A percentile compares a stretch with the other conserved stretches of the same genome.
Evolutionary conservation across 2,888 invertebrate species (phyloP).

Genomic region (Flexamia atlantica): DNA sequence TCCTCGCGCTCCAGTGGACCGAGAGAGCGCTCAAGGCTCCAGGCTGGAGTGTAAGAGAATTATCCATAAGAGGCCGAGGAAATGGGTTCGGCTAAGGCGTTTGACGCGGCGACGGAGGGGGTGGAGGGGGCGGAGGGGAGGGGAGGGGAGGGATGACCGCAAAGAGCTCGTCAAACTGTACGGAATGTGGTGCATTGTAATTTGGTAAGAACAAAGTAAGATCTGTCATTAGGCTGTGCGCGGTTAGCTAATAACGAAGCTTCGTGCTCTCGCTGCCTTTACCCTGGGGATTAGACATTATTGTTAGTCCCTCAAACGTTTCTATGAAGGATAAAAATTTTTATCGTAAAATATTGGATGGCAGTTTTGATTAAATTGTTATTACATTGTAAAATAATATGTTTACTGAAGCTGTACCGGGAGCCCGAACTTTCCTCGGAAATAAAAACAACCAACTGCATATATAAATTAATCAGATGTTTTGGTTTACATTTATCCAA

Average conservation of each 20-base stretch:
- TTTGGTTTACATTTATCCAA: no score
- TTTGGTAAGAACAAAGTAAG: constrained; percentile 57
- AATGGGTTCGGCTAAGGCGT: constrained; percentile 17
- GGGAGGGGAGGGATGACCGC: constrained; percentile 33
- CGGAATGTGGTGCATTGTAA: constrained; percentile 53
- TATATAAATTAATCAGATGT: no score
- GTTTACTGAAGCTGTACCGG: no score
- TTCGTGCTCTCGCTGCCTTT: no score
- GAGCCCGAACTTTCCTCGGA: no score
- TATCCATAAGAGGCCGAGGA: constrained; percentile 31
- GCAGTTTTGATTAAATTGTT: no score
- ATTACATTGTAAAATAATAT: no score
- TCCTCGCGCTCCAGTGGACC: background rate
- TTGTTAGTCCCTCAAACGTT: no score
- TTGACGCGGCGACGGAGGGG: background rate
- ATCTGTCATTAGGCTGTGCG: constrained; percentile 44
- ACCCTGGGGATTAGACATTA: no score
- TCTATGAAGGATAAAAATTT: no score
- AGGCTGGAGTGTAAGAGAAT: constrained; percentile 9
- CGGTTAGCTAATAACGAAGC: constrained; percentile 49
- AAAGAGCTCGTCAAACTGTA: constrained; percentile 53
- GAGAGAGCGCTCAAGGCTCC: background rate
- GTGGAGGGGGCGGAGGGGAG: background rate
- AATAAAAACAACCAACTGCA: no score
- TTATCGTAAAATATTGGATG: no score